Conservation (phyloP, 2,113 vertebrate genomes). For the Brachyhypopomus occidentalis region DNA sequence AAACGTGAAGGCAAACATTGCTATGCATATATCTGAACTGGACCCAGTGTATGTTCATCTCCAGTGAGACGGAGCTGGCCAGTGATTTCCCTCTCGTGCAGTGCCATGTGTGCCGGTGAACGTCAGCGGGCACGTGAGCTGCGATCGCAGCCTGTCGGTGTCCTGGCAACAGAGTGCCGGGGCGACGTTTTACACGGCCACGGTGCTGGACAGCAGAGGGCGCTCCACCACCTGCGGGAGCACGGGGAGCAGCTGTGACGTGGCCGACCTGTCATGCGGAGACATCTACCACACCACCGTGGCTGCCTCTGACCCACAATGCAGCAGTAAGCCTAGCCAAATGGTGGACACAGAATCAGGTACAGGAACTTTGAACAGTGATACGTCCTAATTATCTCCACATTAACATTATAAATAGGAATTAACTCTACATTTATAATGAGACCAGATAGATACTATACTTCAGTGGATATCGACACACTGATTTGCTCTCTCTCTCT, state of each 20-base stretch:
- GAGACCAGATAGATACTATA: no score
- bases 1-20: no score
- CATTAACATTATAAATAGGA: no score
- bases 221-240: conserved; percentile 67
- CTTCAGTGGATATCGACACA: no score
- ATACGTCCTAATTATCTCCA: no score
- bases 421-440: no score
- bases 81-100: conserved; percentile 48
- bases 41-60: no score
- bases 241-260: conserved; percentile 59
- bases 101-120: conserved; percentile 71
- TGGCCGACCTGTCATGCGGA: conserved; percentile 70
- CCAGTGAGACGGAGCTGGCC: background rate
- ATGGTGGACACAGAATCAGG: conserved; percentile 61
- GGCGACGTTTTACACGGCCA: conserved; percentile 69
- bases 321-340: conserved; percentile 63
- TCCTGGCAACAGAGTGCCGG: conserved; percentile 70
- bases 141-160: conserved; percentile 61
- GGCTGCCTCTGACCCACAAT: conserved; percentile 70
- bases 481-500: no score
- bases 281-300: conserved; percentile 69
- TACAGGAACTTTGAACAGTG: conserved; percentile 28
- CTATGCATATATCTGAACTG: background rate
- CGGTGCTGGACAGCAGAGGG: conserved; percentile 60
- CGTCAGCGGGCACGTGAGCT: conserved; percentile 58